Conservation (phyloP, 2,888 invertebrate species). For the Eledone cirrhosa region DNA sequence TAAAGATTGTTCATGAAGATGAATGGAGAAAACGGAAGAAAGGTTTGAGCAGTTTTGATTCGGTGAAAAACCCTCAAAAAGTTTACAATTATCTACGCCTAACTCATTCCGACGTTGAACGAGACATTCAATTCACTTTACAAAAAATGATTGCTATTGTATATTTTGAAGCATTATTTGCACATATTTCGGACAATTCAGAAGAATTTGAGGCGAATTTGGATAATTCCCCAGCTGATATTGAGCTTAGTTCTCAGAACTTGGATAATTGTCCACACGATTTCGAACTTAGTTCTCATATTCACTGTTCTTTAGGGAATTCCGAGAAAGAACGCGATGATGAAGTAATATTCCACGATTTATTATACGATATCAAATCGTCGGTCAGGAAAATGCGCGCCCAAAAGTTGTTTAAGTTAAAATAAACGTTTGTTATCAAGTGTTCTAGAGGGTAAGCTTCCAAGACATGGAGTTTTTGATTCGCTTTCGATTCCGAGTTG, state of each 20-base stretch:
- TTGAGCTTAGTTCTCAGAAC: not conserved
- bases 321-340: not conserved
- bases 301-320: slow-evolving; percentile 16
- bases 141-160: slow-evolving; percentile 19
- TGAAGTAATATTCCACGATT: slow-evolving; percentile 9
- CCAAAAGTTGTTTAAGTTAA: slow-evolving; percentile 17
- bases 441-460: no score
- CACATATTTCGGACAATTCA: slow-evolving; percentile 1
- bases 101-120: not conserved
- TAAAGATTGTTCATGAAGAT: not conserved
- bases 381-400: not conserved
- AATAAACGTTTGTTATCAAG: not conserved
- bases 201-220: not conserved
- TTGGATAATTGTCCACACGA: no score
- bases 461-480: no score
- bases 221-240: not conserved
- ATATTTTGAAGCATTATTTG: slow-evolving; percentile 13
- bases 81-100: not conserved
- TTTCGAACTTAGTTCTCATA: not conserved
- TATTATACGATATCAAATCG: not conserved
- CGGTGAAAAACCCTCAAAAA: not conserved
- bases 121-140: not conserved
- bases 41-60: not conserved
- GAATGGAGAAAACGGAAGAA: not conserved
- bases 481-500: no score